Conservation (phyloP, 2,888 invertebrate genomes). For the Panorpa germanica region DNA sequence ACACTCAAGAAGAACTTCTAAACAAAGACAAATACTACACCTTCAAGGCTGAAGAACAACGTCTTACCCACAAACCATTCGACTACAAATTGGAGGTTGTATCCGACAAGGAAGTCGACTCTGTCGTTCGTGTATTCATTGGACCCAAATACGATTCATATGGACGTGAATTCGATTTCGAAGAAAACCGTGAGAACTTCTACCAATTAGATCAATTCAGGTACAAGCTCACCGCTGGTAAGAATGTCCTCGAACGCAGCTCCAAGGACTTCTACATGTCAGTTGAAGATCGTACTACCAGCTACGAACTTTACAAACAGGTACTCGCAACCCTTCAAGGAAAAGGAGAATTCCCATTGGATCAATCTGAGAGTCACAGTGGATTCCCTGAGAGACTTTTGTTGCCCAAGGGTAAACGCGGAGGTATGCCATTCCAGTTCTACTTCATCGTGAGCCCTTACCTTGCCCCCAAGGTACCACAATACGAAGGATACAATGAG, state of each 20-base stretch:
- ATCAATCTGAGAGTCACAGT: constrained; percentile 35
- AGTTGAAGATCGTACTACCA: constrained; percentile 40
- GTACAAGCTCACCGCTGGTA: constrained; percentile 37
- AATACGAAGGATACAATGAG: constrained; percentile 27
- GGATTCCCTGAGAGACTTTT: constrained; percentile 53
- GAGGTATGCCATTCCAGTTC: constrained; percentile 44
- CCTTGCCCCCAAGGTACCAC: constrained; percentile 26
- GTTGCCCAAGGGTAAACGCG: constrained; percentile 46
- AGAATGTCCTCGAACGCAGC: constrained; percentile 45
- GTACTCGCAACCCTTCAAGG: no score
- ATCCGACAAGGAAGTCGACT: constrained; percentile 35
- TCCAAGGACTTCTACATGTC: constrained; percentile 45
- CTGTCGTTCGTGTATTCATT: constrained; percentile 43
- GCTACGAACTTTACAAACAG: constrained; percentile 40
- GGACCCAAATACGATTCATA: constrained; percentile 47
- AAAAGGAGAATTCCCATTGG: constrained; percentile 31
- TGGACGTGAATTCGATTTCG: constrained; percentile 33
- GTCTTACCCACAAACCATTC: constrained; percentile 45
- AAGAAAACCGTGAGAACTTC: constrained; percentile 38
- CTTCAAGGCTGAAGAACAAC: constrained; percentile 35
- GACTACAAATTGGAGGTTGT: constrained; percentile 31
- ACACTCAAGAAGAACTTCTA: constrained; percentile 26
- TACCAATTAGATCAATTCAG: constrained; percentile 43
- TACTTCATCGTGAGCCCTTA: constrained; percentile 43
- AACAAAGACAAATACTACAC: constrained; percentile 23